These are phyloP conservation scores for Meleagris gallopavo DNA, from an alignment of 2,113 vertebrate species.

Conservation along the genomic window DNA sequence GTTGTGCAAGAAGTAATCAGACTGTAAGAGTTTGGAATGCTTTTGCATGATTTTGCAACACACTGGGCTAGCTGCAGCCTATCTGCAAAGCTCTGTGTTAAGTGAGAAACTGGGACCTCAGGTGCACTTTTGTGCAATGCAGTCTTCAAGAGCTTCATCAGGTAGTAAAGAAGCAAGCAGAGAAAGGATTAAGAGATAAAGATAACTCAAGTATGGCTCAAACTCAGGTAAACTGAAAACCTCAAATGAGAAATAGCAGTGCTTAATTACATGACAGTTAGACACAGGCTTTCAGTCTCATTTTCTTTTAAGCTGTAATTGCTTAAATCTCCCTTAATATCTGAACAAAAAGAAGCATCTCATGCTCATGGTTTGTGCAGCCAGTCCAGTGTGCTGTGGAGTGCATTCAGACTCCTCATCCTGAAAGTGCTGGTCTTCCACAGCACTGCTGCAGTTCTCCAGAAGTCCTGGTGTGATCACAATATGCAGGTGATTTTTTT, in stretches of 20 bases:
- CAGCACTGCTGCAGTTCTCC: neutral
- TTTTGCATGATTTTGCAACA: neutral
- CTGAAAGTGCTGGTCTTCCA: neutral
- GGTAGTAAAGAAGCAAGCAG: neutral
- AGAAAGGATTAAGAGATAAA: neutral
- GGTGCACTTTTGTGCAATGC: neutral
- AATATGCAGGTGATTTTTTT: too few relatives aligned
- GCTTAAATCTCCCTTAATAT: neutral
- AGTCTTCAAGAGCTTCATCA: neutral
- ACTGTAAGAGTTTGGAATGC: neutral
- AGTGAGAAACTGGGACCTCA: neutral
- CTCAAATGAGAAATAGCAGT: neutral
- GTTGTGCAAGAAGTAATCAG: neutral
- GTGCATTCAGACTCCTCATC: neutral
- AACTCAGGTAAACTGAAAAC: neutral
- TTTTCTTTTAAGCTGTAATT: neutral
- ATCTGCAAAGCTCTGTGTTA: neutral
- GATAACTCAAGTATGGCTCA: neutral
- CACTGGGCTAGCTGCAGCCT: neutral
- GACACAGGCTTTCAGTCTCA: neutral
- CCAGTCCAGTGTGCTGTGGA: neutral
- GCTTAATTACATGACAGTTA: neutral
- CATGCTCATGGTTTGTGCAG: neutral
- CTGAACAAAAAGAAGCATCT: neutral
- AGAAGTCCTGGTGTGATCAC: neutral